Base-by-base conservation (phyloP, 2,113 vertebrate species). In the Syngnathus floridae region DNA sequence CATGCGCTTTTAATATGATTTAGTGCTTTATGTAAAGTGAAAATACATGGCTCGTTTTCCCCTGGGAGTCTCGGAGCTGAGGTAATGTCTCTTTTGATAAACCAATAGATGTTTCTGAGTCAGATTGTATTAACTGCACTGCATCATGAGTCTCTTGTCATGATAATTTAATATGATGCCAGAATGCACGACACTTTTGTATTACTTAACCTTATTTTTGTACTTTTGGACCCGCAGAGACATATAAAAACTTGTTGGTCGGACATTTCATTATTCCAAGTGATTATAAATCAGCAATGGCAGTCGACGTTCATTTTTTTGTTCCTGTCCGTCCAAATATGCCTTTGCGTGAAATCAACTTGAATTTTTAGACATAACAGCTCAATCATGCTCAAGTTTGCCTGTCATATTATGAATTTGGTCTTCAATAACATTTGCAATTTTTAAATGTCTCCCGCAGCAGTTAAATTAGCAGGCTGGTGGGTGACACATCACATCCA, bases 1-100 rank as follows among this genome's bases (percentile, higher is more conserved):
- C 31, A 21, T 10, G 62, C 40, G 0, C 6, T 37, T 37, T 69
- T 71, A 62, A 26, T 19, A 26, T 13, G 26, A 59, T 62, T 10
- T 21, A 22, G 37, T 19, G 35, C 35, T 71, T 26, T 3, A 43
- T 40, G 40, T 59, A 37, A 55, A n/a, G 56, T 37, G 19, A 46
- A 64, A 43, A 38, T 64, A 0, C 40, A 64, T 17, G 14, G 17
- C 4, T 31, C 36, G 35, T 11, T 64, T 31, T 68, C 70, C 57
- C 70, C 16, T 55, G 59, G 68, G 61, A 79, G 56, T 58, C 60
- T 69, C 14, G 36, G 55, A 69, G 67, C 52, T 76, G 67, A 77
- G 69, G 60, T 67, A 62, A 72, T 69, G 64, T 48, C 66, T 72
- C 41, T 68, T 26, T 19, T 46, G 63, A 75, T 75, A 77, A 78